These are phyloP conservation scores for Bos taurus DNA, from an alignment of 2,113 vertebrate genomes.

Conservation along the genomic window DNA sequence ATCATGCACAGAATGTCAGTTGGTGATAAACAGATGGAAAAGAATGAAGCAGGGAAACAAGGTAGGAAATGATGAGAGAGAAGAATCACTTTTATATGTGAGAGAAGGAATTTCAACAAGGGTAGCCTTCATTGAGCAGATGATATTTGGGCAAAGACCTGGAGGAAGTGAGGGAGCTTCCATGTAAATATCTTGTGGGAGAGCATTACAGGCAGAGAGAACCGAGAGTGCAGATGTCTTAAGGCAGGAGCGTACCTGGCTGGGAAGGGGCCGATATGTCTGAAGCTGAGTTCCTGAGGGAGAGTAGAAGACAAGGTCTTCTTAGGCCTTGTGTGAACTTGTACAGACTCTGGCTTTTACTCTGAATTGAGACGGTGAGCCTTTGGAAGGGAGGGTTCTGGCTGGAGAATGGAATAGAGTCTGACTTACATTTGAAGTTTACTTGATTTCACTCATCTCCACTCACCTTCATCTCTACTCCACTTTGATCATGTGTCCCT, in stretches of 20 bases:
- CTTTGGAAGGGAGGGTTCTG: background rate
- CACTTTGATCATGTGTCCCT: background rate
- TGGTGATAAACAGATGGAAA: background rate
- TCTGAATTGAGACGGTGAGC: background rate
- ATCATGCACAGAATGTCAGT: background rate
- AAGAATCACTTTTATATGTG: too few relatives aligned
- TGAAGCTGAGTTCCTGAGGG: background rate
- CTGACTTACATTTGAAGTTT: conserved; percentile 1
- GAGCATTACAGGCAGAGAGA: too few relatives aligned
- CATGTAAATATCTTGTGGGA: too few relatives aligned
- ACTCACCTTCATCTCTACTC: background rate
- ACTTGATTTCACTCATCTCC: background rate
- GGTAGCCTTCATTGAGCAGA: too few relatives aligned
- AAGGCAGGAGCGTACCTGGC: background rate
- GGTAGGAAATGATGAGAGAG: background rate
- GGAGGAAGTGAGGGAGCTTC: too few relatives aligned
- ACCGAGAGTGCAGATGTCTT: background rate
- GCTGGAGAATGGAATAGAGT: background rate
- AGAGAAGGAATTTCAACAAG: too few relatives aligned
- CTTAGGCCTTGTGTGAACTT: background rate
- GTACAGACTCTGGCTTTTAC: background rate
- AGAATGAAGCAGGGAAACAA: background rate
- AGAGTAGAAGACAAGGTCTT: background rate
- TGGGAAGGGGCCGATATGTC: background rate
- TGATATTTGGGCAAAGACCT: too few relatives aligned